Conservation (phyloP, 1,140 invertebrate genomes). For the Steinernema feltiae region DNA sequence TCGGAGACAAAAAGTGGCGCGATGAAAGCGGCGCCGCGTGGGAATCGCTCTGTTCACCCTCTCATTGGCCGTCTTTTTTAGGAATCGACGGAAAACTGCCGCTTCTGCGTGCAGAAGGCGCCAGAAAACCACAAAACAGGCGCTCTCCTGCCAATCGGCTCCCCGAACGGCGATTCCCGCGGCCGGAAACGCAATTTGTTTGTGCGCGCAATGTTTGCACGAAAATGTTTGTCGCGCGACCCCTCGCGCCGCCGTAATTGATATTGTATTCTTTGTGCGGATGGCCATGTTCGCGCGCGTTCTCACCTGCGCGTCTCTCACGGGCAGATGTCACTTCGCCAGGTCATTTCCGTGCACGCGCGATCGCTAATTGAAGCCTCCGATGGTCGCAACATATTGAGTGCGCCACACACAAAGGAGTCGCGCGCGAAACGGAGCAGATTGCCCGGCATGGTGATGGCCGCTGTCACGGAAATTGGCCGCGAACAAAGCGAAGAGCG, state of each 20-base stretch:
- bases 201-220: not conserved
- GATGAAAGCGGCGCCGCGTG: not conserved
- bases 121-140: too few species aligned
- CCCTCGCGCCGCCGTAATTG: constrained; percentile 6
- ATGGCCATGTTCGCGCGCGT: not conserved
- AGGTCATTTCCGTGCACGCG: not conserved
- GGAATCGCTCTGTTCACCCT: not conserved
- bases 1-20: not conserved
- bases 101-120: too few species aligned
- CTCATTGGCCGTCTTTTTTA: too few species aligned
- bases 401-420: not conserved
- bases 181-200: not conserved
- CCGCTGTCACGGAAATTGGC: too few species aligned
- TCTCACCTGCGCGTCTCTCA: constrained; percentile 10
- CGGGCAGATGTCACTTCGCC: not conserved
- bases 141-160: too few species aligned
- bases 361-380: not conserved
- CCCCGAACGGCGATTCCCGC: too few species aligned
- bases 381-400: constrained; percentile 7
- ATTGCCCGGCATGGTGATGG: too few species aligned
- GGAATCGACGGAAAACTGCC: too few species aligned
- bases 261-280: constrained; percentile 5
- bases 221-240: not conserved
- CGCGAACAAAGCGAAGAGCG: too few species aligned
- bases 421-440: not conserved